Evolutionary conservation across 2,888 invertebrate genomes (phyloP), one percentile per base, ranked within the genome.

Genomic region (Xestia rhomboidea): DNA sequence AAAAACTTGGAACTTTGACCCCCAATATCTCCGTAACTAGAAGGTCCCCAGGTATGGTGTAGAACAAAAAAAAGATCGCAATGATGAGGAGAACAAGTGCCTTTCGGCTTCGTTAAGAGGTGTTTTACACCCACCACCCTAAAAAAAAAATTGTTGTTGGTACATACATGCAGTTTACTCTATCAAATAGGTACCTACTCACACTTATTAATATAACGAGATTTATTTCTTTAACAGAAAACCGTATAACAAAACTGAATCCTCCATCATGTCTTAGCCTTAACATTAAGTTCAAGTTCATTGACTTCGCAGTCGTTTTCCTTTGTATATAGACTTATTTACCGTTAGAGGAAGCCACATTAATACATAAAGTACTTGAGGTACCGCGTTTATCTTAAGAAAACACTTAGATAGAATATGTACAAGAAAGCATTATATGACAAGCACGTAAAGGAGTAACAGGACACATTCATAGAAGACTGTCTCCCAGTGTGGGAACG

Each of bases 251-350:
- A 46, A 0, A 63, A 64, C 38, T 18, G 15, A 30, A 38, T 49
- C 24, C 27, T 63, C 4, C 21, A 44, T 34, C 7, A 51, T 77
- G 67, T 38, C 62, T 49, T 51, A 69, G 46, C 51, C 41, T 44
- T 71, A 67, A 73, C 68, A 38, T 11, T 44, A 51, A 76, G 63
- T 77, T 72, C 75, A 81, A 84, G 88, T 86, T 87, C 81, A 81
- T 72, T 86, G 82, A 67, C 84, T 66, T 63, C 21, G 63, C 34
- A 15, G 27, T 69, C 27, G 24, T 67, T 63, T 76, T 76, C 34
- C 57, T 69, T 68, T 70, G 49, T 63, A 11, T 63, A 11, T 15
- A 46, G 24, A 41, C 34, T 71, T 49, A 51, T 68, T 71, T 73
- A 73, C 85, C 44, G 85, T 81, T 81, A 63, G 38, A 57, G 30